Evolutionary conservation across 2,113 vertebrate species (phyloP).

Genomic region (Peromyscus californicus): DNA sequence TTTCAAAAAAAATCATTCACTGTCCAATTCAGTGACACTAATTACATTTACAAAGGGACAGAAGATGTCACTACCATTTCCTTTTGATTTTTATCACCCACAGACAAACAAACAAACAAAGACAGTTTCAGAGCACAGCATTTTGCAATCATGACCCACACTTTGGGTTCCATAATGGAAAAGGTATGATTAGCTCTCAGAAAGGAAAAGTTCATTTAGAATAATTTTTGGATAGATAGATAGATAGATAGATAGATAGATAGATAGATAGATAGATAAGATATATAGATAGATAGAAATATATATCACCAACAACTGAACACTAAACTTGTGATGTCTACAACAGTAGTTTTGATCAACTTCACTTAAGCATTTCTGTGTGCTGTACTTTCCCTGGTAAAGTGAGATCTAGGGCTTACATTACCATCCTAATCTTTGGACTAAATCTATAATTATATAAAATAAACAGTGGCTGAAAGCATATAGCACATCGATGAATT

Average conservation of each 20-base stretch:
- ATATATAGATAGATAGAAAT: too few relatives aligned
- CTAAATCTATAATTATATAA: not conserved
- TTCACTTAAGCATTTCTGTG: conserved; percentile 1
- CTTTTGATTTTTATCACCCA: not conserved
- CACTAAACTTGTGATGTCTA: not conserved
- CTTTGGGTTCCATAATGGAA: not conserved
- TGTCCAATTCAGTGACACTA: not conserved
- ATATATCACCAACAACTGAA: not conserved
- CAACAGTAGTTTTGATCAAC: not conserved
- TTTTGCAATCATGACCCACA: not conserved
- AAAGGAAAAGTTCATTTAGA: conserved; percentile 20
- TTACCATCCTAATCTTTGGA: not conserved
- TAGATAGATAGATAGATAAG: too few relatives aligned
- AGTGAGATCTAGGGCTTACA: not conserved
- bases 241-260: too few relatives aligned
- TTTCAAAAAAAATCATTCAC: not conserved
- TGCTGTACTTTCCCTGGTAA: not conserved
- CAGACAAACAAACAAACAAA: not conserved
- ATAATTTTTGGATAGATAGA: not conserved
- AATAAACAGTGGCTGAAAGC: not conserved
- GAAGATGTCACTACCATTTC: not conserved
- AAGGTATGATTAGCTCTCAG: not conserved
- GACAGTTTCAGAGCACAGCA: not conserved
- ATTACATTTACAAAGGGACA: not conserved
- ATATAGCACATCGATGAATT: conserved; percentile 31